Evolutionary conservation across 2,113 vertebrate genomes (phyloP), one percentile per base, ranked within the genome.

Genomic region (Seriola rivoliana): DNA sequence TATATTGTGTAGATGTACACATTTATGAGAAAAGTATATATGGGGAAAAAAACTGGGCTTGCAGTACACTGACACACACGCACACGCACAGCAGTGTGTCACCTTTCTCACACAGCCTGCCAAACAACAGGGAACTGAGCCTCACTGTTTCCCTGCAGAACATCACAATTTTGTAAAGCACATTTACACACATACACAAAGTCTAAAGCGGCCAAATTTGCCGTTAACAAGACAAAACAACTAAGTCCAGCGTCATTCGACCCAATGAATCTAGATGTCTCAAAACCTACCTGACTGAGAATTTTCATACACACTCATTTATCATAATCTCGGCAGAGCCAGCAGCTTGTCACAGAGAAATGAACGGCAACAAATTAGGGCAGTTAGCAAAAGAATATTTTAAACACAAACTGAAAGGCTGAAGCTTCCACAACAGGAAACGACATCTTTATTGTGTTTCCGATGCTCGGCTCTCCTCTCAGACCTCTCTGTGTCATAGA

Each of bases 41-140:
- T 21, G 46, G 12, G 3, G 29, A 46, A 60, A 38, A 66, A 58
- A 70, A 21, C 52, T 34, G 46, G 44, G 23, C 23, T 70, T 40
- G 21, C 3, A 38, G 8, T 4, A 19, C 16, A 46, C 3, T 59
- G 23, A 48, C 8, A 8, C 23, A 63, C 32, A 16, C 38, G 68
- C 52, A 42, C 40, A 2, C 9, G 0, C 14, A 71, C 52, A 73
- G 73, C 54, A 58, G 36, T 40, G 65, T 1, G 4, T 55, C 42
- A 68, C 68, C 32, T 87, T 75, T 42, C 60, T 80, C 58, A 63
- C 57, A 60, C 54, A 54, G 21, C 23, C 60, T 50, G 71, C 54
- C 50, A 34, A 63, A 29, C 78, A 81, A 34, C 71, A 68, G 76
- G 57, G 38, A 7, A 54, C 52, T 21, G 32, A 74, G 54, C 42